These are phyloP conservation scores for Danio tinwini DNA, from an alignment of 2,797 vertebrate species.

Conservation along the genomic window DNA sequence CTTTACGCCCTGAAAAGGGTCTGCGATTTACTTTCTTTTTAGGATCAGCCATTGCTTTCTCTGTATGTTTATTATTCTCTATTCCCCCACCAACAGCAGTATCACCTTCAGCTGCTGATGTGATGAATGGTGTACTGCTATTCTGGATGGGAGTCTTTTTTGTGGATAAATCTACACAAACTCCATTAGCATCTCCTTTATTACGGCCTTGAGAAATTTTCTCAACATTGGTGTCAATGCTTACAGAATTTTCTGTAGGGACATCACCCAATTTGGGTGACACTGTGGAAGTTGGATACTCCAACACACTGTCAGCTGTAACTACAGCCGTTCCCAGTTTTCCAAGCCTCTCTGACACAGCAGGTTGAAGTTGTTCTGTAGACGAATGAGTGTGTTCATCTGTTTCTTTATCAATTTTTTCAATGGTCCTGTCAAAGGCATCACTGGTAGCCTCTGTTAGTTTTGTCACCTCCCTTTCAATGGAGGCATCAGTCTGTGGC, in stretches of 20 bases:
- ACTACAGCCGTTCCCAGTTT: slow-evolving; percentile 49
- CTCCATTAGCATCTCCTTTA: slow-evolving; percentile 14
- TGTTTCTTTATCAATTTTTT: slow-evolving; percentile 22
- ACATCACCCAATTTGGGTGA: slow-evolving; percentile 64
- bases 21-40: slow-evolving; percentile 25
- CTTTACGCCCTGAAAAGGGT: background rate
- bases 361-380: slow-evolving; percentile 40
- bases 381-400: slow-evolving; percentile 12
- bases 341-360: slow-evolving; percentile 38
- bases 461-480: slow-evolving; percentile 53
- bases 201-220: slow-evolving; percentile 38
- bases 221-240: slow-evolving; percentile 10
- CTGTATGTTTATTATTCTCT: slow-evolving; percentile 38
- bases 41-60: slow-evolving; percentile 28
- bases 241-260: slow-evolving; percentile 62
- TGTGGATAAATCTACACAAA: slow-evolving; percentile 1
- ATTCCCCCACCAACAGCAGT: slow-evolving; percentile 26
- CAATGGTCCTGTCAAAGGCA: slow-evolving; percentile 8
- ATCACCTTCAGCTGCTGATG: slow-evolving; percentile 45
- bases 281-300: slow-evolving; percentile 32
- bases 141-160: slow-evolving; percentile 50
- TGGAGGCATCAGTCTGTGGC: slow-evolving; percentile 34
- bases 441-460: slow-evolving; percentile 28
- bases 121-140: slow-evolving; percentile 27
- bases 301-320: slow-evolving; percentile 26